Evolutionary conservation across 35 echinoderm and acorn worm species (phyloP), one percentile per base, ranked within the genome.

Genomic region (Holothuria glaberrima): DNA sequence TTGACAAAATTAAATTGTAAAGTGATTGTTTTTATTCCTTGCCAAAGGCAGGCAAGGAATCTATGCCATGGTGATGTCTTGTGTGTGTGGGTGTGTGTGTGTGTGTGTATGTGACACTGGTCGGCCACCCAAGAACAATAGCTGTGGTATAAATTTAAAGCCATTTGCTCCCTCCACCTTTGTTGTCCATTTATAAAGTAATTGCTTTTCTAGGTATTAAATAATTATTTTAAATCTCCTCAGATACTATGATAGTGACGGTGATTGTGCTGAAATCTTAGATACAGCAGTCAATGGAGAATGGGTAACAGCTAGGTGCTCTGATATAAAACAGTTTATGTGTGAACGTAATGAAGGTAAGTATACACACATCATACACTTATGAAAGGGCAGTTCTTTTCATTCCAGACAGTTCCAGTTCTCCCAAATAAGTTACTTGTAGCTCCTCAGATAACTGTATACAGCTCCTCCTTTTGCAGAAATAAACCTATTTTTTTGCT

Each of bases 241-340:
- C 13, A 94, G 92, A n/a, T 89, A 62, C 48, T 95, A 89, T 62
- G 78, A 20, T 18, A 35, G 30, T 30, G 90, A 75, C 24, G 90
- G 94, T 28, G 68, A 95, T 65, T 95, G 94, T 83, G 86, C 46
- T 21, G 86, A 91, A 33, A 86, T 95, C 18, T 67, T 91, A 35
- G 50, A 91, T 76, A 84, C 76, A n/a, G 73, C 90, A 29, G 26
- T 80, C n/a, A 71, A 71, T 61, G 94, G 94, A 59, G 32, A 92
- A 52, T 95, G 94, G 94, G 92, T 59, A 20, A 95, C 94, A 65
- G 68, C 86, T 32, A 70, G 46, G 35, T 95, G 94, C 57, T 86
- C 74, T 12, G 31, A 64, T 18, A 45, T 21, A 13, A 94, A 56
- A 67, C 27, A 68, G 17, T 94, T 94, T 48, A 58, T 90, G 30